Evolutionary conservation across 2,888 invertebrate species (phyloP).

Genomic region (Conomelus anceps): DNA sequence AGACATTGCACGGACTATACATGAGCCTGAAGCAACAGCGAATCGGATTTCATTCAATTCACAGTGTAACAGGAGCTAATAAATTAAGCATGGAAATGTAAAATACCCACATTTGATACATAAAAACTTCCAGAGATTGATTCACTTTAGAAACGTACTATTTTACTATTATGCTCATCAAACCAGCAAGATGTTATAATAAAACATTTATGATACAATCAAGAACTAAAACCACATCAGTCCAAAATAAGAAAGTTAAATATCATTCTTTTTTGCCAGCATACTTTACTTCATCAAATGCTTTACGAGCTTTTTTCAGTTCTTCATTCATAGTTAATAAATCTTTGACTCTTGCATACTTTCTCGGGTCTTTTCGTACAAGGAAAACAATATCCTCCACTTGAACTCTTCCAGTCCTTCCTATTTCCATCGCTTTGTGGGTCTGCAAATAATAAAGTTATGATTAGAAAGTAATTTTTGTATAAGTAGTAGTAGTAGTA

Average conservation of each 20-base stretch:
- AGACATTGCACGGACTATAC: no score
- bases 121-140: no score
- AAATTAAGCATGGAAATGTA: no score
- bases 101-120: no score
- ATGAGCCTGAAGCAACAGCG: no score
- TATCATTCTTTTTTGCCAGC: conserved; percentile 52
- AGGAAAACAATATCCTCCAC: conserved; percentile 96
- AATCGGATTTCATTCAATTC: no score
- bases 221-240: background rate
- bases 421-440: conserved; percentile 86
- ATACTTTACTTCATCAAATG: conserved; percentile 98
- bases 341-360: conserved; percentile 96
- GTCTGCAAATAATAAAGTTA: conserved; percentile 58
- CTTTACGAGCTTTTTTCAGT: conserved; percentile 95
- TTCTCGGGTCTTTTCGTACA: conserved; percentile 91
- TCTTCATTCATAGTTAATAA: conserved; percentile 98
- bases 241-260: background rate
- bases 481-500: no score
- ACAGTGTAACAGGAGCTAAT: no score
- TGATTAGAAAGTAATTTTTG: no score
- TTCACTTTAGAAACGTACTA: no score
- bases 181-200: background rate
- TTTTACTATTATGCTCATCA: no score
- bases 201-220: background rate
- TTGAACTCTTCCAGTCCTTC: conserved; percentile 90